Base-by-base conservation (phyloP, 2,113 vertebrate genomes). In the Emydocephalus ijimae region DNA sequence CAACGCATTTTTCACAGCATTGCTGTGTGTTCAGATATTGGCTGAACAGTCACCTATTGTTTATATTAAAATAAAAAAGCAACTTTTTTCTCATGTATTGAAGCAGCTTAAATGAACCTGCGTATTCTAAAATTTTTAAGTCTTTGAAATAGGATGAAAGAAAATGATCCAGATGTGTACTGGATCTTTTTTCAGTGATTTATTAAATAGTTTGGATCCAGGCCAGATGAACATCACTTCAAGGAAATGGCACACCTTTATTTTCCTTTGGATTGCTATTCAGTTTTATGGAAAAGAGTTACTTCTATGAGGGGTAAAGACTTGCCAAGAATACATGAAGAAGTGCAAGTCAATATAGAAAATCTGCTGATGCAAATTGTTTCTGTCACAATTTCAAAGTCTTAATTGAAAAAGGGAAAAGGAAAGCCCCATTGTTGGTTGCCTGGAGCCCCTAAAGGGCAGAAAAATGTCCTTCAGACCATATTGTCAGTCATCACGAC, bases 71-170 rank as follows among this genome's bases (percentile, higher is more conserved):
- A 50, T 45, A 96, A 91, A 89, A 86, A 45, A 2, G 50, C 1
- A 81, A 92, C 29, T 57, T 90, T 93, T 92, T 5, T 92, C 93
- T 89, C 90, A 1, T 93, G 14, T 54, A 52, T 18, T 69, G 29
- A 81, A 29, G 26, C 45, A 93, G 85, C 39, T 0, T 87, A 50
- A 10, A 61, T 52, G 81, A 86, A 64, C 91, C 87, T 85, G 93
- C 92, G 85, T 92, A 12, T 69, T 85, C 91, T 94, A 90, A 93
- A 93, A 94, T 88, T 69, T 69, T 89, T 74, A 93, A 90, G 1
- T 86, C 90, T 48, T 89, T 93, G 10, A 94, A 93, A 93, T 94
- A 93, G 85, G 85, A 45, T 14, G 39, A 90, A 93, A 57, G 61
- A 88, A 57, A 34, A 90, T 55, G 26, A 64, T n/a, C 74, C 81